Evolutionary conservation across 2,113 vertebrate species (phyloP), one percentile per base, ranked within the genome.

Genomic region (Azemiops feae): DNA sequence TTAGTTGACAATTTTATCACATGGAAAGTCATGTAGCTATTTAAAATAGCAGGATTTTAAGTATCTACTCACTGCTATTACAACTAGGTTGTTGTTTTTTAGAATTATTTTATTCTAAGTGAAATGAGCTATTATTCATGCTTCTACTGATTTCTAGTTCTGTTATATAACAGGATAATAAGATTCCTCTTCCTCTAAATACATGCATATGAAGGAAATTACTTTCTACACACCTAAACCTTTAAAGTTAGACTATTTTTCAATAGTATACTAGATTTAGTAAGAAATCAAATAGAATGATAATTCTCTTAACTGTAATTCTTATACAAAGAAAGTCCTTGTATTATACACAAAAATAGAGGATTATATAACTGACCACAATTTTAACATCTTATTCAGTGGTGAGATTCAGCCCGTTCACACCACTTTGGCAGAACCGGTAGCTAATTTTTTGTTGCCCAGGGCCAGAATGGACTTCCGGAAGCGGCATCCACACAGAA

Each of bases 231-330:
- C 91, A 95, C 92, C 88, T 95, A 93, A 94, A 97, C 96, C 94
- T 96, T 97, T 5, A 96, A 87, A 90, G 94, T 95, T 96, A 96
- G 95, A 95, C 94, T 96, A 95, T 96, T 97, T 97, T 94, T 96
- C 92, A 95, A 94, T 92, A 96, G 92, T 94, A 94, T 50, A 45
- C 88, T 93, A 95, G 95, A 1, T 96, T 97, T 95, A 91, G 2
- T 2, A 91, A 5, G 45, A 90, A 50, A n/a, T 90, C 25, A 27
- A 43, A 81, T 47, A 12, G 11, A 20, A 85, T 45, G 43, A 3
- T 55, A 85, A 12, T 39, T 53, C 23, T 34, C 18, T 5, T 81
- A 81, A 85, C 18, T n/a, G 2, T 81, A 81, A 39, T 81, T 81
- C 5, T 39, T 85, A 34, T 85, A 8, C 74, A 85, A 85, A 85